Base-by-base conservation (phyloP, 2,888 invertebrate genomes). In the Protophormia terraenovae region DNA sequence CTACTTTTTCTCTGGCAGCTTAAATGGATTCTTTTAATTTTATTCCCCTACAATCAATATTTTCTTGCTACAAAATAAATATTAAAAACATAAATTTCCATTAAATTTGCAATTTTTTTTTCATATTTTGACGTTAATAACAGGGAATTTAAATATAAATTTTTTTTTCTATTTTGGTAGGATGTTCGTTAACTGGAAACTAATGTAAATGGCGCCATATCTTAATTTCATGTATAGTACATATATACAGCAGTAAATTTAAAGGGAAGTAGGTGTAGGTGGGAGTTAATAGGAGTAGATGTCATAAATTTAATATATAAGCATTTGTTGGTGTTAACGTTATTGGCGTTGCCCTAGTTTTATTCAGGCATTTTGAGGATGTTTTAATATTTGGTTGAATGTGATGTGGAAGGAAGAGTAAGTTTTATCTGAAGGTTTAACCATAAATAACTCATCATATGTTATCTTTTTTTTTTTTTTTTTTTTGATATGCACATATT, bases 181-280 rank as follows among this genome's bases (percentile, higher is more conserved):
- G 55, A 16, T 45, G 72, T 64, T 72, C 45, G 41, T 79, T 72
- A 53, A 66, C 72, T 66, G 66, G 29, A 79, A 72, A 72, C 81
- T 41, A 62, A 29, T 45, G 24, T 55, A 76, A 76, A 55, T 82
- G 60, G 75, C 69, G 78, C 50, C 71, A 67, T 4, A 55, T 27
- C 19, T 47, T 10, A 3, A 2, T 8, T 19, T 7, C 16, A 16
- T 19, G 6, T n/a, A n/a, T n/a, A n/a, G n/a, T n/a, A n/a, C n/a
- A n/a, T n/a, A 6, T 19, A 6, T 19, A 19, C 6, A 19, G 5
- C 47, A 60, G 19, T 10, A 35, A 35, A 10, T 14, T 7, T 6
- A 22, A 14, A 22, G 35, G 22, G 14, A 69, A 50, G 22, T 47
- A 32, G 19, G 47, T 41, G 29, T 47, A 29, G 45, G 27, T 16